A percentile compares a stretch with the other conserved stretches of the same genome.
phyloP scores from a whole-genome alignment of 2,888 invertebrate genomes.

The Blera fallax region DNA sequence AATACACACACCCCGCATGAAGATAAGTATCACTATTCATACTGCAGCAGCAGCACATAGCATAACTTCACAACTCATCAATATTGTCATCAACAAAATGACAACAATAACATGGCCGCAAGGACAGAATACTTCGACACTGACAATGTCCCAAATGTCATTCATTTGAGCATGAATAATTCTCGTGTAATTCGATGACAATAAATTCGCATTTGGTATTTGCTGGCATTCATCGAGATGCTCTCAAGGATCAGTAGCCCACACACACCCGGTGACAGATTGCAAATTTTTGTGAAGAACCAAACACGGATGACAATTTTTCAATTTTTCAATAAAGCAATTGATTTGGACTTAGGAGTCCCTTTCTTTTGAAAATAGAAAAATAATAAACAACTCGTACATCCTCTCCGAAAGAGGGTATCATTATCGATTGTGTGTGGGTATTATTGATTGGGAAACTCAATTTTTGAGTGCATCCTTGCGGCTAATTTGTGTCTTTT shows the following conservation, averaged over 20 bases:
- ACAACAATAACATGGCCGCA: slow-evolving; percentile 62
- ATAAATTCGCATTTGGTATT: slow-evolving; percentile 53
- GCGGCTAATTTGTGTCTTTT: slow-evolving; percentile 55
- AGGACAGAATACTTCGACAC: slow-evolving; percentile 37
- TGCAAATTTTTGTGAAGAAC: slow-evolving; percentile 27
- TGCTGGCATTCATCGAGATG: background rate
- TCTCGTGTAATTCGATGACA: slow-evolving; percentile 68
- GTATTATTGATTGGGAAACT: slow-evolving; percentile 49
- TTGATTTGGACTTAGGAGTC: slow-evolving; percentile 53
- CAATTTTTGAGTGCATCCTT: slow-evolving; percentile 66
- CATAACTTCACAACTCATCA: slow-evolving; percentile 50
- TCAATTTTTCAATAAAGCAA: slow-evolving; percentile 62
- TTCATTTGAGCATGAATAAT: slow-evolving; percentile 67
- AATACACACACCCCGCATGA: slow-evolving; percentile 24
- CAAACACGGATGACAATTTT: slow-evolving; percentile 41
- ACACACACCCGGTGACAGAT: slow-evolving; percentile 52
- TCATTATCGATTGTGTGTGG: slow-evolving; percentile 40
- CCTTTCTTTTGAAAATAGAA: slow-evolving; percentile 4
- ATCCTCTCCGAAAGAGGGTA: slow-evolving; percentile 10
- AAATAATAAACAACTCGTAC: background rate
- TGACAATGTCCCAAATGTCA: slow-evolving; percentile 48
- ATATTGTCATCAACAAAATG: slow-evolving; percentile 66
- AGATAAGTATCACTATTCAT: slow-evolving; percentile 41
- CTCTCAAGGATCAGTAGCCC: slow-evolving; percentile 55
- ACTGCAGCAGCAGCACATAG: slow-evolving; percentile 31